Evolutionary conservation across 2,888 invertebrate genomes (phyloP), one percentile per base, ranked within the genome.

Genomic region (Julus scandinavius): DNA sequence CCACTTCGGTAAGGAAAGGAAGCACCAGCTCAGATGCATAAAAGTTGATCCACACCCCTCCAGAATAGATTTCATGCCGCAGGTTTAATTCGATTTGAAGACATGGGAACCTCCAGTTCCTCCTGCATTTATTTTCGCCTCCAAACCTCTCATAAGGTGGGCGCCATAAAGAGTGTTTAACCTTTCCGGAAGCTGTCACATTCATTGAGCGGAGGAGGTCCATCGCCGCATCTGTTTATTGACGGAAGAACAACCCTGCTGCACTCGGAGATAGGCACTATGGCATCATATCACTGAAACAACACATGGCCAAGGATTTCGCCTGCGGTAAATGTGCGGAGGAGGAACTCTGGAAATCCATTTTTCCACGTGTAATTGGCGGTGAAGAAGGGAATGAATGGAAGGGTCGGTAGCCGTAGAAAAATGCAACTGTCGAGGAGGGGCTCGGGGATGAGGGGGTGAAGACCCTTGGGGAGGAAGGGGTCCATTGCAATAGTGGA

Each of bases 211-310:
- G 15, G 58, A 58, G 58, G 58, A 58, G 17, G 58, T 17, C 15
- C 58, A 58, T 58, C 58, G 58, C 58, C n/a, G n/a, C 58, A 58
- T 58, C 58, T 58, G 58, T 58, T 58, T 58, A 58, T 58, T 58
- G 58, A 58, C 58, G 58, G 58, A 58, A 58, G 58, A 58, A 58
- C 58, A 58, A 58, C n/a, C 58, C n/a, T n/a, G n/a, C 58, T 58
- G 58, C 58, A 58, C 58, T 58, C 58, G 17, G 58, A 17, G 58
- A 58, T 58, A 58, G 58, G 58, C 2, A 1, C 58, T 15, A 17
- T 58, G 58, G 17, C 58, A 58, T 58, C 58, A 5, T 58, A 58
- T 58, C 58, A n/a, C 17, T 58, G n/a, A 58, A 58, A 58, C 58
- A 58, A 58, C 58, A 58, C 58, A 58, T 58, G 58, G 58, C 58